Conservation (phyloP, 2,888 invertebrate species). For the Clunio marinus region DNA sequence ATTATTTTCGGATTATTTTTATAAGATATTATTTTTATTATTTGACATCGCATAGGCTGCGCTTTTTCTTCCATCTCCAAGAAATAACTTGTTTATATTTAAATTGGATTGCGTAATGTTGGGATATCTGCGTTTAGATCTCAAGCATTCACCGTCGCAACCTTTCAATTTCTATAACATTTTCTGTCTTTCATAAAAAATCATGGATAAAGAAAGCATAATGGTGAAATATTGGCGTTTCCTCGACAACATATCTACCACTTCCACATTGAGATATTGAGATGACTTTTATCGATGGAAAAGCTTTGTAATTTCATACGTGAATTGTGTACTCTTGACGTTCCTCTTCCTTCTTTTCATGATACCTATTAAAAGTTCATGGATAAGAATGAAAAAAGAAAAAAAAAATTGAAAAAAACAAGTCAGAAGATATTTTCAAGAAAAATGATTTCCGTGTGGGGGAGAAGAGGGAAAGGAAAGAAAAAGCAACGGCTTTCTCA, state of each 20-base stretch:
- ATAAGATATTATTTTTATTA: slow-evolving; percentile 27
- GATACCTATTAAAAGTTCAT: too few relatives aligned
- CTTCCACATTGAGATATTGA: too few relatives aligned
- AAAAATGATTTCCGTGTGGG: background rate
- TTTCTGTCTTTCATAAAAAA: background rate
- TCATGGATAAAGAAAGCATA: background rate
- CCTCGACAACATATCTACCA: background rate
- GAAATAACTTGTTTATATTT: background rate
- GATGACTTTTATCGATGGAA: slow-evolving; percentile 3
- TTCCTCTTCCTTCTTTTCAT: slow-evolving; percentile 69
- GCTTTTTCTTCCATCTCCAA: background rate
- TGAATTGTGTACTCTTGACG: slow-evolving; percentile 71
- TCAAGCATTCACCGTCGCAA: slow-evolving; percentile 2
- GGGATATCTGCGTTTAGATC: background rate
- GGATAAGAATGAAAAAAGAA: slow-evolving; percentile 43
- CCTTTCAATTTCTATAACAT: background rate
- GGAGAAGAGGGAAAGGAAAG: background rate
- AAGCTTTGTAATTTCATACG: slow-evolving; percentile 53
- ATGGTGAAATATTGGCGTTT: background rate
- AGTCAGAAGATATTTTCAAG: background rate
- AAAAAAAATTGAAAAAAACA: slow-evolving; percentile 8
- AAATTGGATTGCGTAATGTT: slow-evolving; percentile 22
- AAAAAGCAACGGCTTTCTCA: background rate
- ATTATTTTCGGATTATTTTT: slow-evolving; percentile 29
- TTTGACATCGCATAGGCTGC: slow-evolving; percentile 6